Conservation (phyloP, 2,113 vertebrate species). For the Turdus rufiventris region DNA sequence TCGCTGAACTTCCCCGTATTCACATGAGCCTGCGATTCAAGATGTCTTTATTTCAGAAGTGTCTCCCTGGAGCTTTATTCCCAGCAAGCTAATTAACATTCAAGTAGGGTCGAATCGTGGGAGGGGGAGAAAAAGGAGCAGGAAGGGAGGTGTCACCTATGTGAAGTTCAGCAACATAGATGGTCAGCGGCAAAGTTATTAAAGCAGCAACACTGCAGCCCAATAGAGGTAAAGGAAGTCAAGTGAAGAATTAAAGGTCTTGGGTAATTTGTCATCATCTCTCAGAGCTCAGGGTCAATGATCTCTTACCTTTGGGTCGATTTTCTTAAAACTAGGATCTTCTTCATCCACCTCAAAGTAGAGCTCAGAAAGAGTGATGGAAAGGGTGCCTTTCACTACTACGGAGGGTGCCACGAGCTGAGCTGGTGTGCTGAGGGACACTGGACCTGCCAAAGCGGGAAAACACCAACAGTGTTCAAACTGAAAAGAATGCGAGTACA, state of each 20-base stretch:
- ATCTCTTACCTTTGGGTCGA: conserved; percentile 94
- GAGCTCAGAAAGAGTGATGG: conserved; percentile 91
- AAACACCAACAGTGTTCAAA: conserved; percentile 1
- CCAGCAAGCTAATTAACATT: conserved; percentile 68
- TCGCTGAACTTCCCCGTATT: conserved; percentile 39
- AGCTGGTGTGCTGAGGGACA: conserved; percentile 87
- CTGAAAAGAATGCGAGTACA: neutral
- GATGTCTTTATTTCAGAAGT: conserved; percentile 60
- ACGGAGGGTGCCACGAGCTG: conserved; percentile 91
- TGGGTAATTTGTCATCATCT: conserved; percentile 54
- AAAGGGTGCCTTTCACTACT: conserved; percentile 90
- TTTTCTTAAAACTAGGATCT: conserved; percentile 90
- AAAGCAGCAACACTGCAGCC: neutral
- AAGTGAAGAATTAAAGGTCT: conserved; percentile 59
- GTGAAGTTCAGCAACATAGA: conserved; percentile 36
- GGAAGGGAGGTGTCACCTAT: conserved; percentile 39
- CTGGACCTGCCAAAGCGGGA: conserved; percentile 81
- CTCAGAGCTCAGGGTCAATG: conserved; percentile 46
- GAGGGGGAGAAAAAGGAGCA: neutral
- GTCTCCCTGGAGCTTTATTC: conserved; percentile 54
- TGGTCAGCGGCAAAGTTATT: conserved; percentile 24
- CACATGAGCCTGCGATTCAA: conserved; percentile 31
- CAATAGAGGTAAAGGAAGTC: neutral
- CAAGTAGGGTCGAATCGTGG: conserved; percentile 43
- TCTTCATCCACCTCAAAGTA: conserved; percentile 99